Base-by-base conservation (phyloP, 2,113 vertebrate genomes). In the Pagrus major region DNA sequence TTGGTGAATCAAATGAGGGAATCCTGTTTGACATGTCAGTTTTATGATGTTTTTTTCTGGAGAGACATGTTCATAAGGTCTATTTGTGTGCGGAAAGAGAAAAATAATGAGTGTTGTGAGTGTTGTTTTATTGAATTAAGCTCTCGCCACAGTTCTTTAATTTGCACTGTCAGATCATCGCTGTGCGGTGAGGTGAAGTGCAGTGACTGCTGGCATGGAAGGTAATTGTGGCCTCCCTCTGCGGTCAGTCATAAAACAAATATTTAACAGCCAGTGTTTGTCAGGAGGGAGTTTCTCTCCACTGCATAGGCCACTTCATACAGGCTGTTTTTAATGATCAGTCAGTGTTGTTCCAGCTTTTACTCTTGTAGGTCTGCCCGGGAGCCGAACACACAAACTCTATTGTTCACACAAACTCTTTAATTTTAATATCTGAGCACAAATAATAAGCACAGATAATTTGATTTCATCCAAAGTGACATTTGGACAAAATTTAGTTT, bases 201-300 rank as follows among this genome's bases (percentile, higher is more conserved):
- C 56, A 71, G 18, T 33, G 35, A 29, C 52, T 79, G 64, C 72
- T 74, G 64, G 46, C 84, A 52, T 78, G 63, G 60, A 78, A 76
- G 80, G 42, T 66, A 71, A 80, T 76, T 64, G 47, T 75, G 73
- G 29, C 35, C 16, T 75, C 66, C 71, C 76, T 55, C 68, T 68
- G 60, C 18, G 71, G 58, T 76, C 83, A 54, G 52, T 60, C 47
- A 54, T 82, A 82, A 91, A 90, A 88, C 76, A 85, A 87, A 88
- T 89, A 88, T 90, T 89, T 81, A 81, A 86, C 76, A 78, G 68
- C 59, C 76, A 71, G 33, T 81, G 85, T 91, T 89, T 88, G 70
- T 92, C 68, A 67, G 61, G 68, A 80, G 85, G 85, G 79, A 86
- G 80, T 86, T 88, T 86, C 82, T 88, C 68, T 78, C 74, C 60